phyloP scores from a whole-genome alignment of 2,888 invertebrate genomes.

The Clistopyga incitator region DNA sequence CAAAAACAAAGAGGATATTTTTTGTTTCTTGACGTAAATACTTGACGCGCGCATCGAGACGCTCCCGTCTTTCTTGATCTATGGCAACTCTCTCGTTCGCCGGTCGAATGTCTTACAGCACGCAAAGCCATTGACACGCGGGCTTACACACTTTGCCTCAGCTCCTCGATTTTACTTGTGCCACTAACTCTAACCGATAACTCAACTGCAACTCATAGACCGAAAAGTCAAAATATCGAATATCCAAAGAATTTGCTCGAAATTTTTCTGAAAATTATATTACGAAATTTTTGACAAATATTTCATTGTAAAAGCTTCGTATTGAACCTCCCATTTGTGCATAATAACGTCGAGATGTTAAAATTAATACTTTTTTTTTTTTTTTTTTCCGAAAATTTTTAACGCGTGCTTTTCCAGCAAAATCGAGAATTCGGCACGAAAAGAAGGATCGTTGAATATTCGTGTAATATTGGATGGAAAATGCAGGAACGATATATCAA shows the following conservation, averaged over 20 bases:
- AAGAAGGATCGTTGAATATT: constrained; percentile 3
- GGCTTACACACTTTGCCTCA: constrained; percentile 14
- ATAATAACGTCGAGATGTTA: too few relatives aligned
- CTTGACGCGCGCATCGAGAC: background rate
- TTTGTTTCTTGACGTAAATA: background rate
- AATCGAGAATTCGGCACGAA: background rate
- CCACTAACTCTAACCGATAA: constrained; percentile 30
- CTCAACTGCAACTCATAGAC: constrained; percentile 37
- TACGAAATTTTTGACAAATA: too few relatives aligned
- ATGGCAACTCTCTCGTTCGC: constrained; percentile 33
- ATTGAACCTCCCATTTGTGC: too few relatives aligned
- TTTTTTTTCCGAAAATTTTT: constrained; percentile 14
- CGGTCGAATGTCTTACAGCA: constrained; percentile 57
- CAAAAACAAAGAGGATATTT: too few relatives aligned
- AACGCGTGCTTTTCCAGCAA: background rate
- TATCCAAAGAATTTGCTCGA: too few relatives aligned
- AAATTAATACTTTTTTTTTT: background rate
- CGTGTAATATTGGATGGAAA: background rate
- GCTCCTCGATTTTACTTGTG: background rate
- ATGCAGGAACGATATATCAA: constrained; percentile 2
- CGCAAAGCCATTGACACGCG: constrained; percentile 69
- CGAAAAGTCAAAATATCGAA: too few relatives aligned
- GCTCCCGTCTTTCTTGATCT: constrained; percentile 13
- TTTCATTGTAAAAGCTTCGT: too few relatives aligned
- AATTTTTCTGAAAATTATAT: too few relatives aligned